Conservation (phyloP, 2,888 invertebrate genomes). For the Calliopum simillimum region DNA sequence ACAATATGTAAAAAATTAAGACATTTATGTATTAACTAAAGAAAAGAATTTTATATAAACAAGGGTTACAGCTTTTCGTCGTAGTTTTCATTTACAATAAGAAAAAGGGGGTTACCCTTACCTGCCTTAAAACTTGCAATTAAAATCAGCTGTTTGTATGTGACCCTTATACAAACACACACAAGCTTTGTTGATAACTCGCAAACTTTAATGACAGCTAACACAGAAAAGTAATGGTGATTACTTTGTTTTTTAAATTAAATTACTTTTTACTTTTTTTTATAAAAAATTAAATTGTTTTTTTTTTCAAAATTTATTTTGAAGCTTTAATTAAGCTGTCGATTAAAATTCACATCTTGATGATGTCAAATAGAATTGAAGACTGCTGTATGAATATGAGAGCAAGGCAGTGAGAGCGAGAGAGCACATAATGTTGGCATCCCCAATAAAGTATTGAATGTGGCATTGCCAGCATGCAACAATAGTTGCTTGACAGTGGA, state of each 20-base stretch:
- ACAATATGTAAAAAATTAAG: not conserved
- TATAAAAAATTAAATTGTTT: not conserved
- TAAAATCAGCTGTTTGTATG: constrained; percentile 14
- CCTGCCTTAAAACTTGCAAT: too few species aligned
- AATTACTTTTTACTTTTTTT: not conserved
- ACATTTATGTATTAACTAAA: not conserved
- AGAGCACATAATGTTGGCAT: too few species aligned
- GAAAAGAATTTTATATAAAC: not conserved
- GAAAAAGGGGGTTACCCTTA: too few species aligned
- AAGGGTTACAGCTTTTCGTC: too few species aligned
- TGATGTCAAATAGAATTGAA: constrained; percentile 11
- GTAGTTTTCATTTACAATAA: too few species aligned
- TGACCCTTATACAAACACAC: not conserved
- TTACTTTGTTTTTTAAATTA: not conserved
- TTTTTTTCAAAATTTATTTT: constrained; percentile 10
- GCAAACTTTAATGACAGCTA: too few species aligned
- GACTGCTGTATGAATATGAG: not conserved
- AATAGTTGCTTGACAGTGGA: too few species aligned
- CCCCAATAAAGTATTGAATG: too few species aligned
- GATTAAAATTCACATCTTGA: constrained; percentile 9
- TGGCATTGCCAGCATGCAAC: too few species aligned
- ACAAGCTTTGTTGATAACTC: too few species aligned
- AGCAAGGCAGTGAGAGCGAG: too few species aligned
- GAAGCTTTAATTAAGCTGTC: constrained; percentile 17
- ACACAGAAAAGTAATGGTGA: not conserved